Percentiles rank a stretch among this genome's conserved stretches.
These are phyloP conservation scores for Elanoides forficatus DNA, from an alignment of 2,113 vertebrate species.

Conservation along the genomic window DNA sequence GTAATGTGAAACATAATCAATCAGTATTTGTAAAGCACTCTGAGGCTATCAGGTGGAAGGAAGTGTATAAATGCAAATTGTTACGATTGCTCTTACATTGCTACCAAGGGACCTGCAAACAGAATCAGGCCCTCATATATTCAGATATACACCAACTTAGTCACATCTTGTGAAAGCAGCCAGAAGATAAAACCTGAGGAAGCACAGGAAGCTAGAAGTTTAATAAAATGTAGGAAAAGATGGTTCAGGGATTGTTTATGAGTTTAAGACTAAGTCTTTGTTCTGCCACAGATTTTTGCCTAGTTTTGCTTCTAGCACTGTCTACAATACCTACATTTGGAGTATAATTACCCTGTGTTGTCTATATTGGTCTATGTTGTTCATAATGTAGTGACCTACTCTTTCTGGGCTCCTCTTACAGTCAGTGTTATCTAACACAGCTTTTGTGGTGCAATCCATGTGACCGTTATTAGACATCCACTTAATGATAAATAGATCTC, in stretches of 20 bases:
- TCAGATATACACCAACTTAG: background rate
- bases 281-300: background rate
- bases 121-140: background rate
- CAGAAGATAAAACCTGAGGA: background rate
- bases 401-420: background rate
- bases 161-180: background rate
- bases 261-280: background rate
- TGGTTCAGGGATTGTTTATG: background rate
- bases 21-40: slow-evolving; percentile 51
- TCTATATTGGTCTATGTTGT: background rate
- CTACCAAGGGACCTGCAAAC: slow-evolving; percentile 20
- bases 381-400: background rate
- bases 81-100: background rate
- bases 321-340: background rate
- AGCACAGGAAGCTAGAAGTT: background rate
- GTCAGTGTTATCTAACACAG: background rate
- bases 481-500: background rate
- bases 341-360: background rate
- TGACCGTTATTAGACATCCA: background rate
- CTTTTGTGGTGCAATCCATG: background rate
- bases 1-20: slow-evolving; percentile 39
- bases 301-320: background rate
- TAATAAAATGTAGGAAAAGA: background rate
- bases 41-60: slow-evolving; percentile 25
- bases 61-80: slow-evolving; percentile 40